A percentile compares a stretch with the other conserved stretches of the same genome.
Conservation (phyloP, 2,888 invertebrate species). For the Scaptomyza flava region DNA sequence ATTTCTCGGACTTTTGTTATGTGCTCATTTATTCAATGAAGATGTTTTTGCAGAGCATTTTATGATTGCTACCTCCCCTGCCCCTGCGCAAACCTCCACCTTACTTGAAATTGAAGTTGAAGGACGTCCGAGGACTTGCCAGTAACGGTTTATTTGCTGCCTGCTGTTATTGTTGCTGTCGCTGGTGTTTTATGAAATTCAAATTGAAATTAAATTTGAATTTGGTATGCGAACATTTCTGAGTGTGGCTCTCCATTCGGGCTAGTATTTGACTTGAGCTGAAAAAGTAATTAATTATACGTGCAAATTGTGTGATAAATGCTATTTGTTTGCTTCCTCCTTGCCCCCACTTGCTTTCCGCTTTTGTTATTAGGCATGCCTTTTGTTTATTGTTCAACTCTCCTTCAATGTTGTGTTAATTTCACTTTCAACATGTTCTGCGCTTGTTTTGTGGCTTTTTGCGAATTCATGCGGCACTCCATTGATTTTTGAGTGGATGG, state of each 20-base stretch:
- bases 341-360: not conserved
- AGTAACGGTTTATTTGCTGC: conserved; percentile 15
- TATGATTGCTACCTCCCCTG: conserved; percentile 7
- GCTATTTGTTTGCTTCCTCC: conserved; percentile 45
- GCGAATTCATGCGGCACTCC: conserved; percentile 40
- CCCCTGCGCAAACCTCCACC: no score
- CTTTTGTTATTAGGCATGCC: conserved; percentile 7
- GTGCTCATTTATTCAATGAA: conserved; percentile 41
- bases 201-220: conserved; percentile 48
- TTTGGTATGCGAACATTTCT: conserved; percentile 35
- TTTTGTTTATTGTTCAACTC: conserved; percentile 16
- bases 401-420: conserved; percentile 18
- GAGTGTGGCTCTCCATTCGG: conserved; percentile 23
- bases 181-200: conserved; percentile 67
- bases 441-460: conserved; percentile 21
- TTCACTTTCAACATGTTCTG: conserved; percentile 23
- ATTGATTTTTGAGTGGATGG: conserved; percentile 40
- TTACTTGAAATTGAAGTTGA: conserved; percentile 56
- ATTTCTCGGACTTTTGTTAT: conserved; percentile 33
- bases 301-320: conserved; percentile 77
- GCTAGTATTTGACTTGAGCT: conserved; percentile 40
- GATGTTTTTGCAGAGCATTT: conserved; percentile 46
- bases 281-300: conserved; percentile 76
- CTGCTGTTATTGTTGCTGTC: conserved; percentile 8
- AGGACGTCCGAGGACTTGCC: conserved; percentile 46